These are phyloP conservation scores for Astreopora myriophthalma DNA, from an alignment of 64 coral and sea anemone species.

Conservation along the genomic window DNA sequence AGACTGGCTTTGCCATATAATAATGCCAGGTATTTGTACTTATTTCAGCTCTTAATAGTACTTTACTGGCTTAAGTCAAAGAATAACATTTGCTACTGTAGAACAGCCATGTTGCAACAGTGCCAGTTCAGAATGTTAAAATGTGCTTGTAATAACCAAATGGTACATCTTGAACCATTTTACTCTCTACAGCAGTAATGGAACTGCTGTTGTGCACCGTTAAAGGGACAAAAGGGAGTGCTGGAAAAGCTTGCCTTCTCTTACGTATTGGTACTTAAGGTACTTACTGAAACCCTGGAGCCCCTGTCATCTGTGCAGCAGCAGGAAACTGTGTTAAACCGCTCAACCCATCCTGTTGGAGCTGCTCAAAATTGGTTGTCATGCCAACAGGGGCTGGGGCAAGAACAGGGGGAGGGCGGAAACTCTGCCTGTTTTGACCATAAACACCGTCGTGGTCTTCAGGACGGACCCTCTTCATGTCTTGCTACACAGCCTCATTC, in stretches of 20 bases:
- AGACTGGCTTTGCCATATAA: no score
- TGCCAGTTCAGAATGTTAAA: no score
- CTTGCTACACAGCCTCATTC: constrained; percentile 62
- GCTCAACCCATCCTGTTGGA: constrained; percentile 53
- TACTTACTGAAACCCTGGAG: constrained; percentile 66
- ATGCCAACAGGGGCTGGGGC: constrained; percentile 65
- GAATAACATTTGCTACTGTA: no score
- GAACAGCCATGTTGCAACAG: no score
- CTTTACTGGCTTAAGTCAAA: no score
- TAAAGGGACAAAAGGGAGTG: not conserved
- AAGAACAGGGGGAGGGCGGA: constrained; percentile 60
- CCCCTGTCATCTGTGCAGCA: constrained; percentile 57
- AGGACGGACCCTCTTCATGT: constrained; percentile 74
- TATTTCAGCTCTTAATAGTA: no score
- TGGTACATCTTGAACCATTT: no score
- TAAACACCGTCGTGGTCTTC: constrained; percentile 70
- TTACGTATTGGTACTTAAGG: not conserved
- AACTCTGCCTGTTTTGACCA: constrained; percentile 64
- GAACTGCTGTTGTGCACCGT: not conserved
- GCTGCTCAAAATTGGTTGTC: constrained; percentile 30
- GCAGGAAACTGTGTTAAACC: constrained; percentile 58
- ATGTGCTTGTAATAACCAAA: no score
- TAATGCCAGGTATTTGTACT: no score
- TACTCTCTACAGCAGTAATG: not conserved
- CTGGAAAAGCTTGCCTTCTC: not conserved